phyloP scores from a whole-genome alignment of 1,140 invertebrate genomes.

The Brachionus rubens region DNA sequence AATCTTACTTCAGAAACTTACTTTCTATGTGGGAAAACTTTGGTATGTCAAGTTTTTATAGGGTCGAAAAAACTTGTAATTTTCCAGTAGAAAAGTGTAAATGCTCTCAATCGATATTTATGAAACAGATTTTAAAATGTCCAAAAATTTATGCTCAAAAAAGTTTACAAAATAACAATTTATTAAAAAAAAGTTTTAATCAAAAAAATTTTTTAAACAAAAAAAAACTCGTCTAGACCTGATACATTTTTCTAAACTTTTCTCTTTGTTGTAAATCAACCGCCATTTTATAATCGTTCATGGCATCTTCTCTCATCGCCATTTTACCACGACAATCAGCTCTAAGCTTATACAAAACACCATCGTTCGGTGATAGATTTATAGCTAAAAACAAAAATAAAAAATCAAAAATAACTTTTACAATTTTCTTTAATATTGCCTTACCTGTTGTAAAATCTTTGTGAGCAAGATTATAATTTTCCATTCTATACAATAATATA shows the following conservation, averaged over 20 bases:
- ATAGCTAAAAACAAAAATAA: slow-evolving; percentile 51
- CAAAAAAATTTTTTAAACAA: no score
- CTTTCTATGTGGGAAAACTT: no score
- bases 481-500: slow-evolving; percentile 55
- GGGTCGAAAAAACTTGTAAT: no score
- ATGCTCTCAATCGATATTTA: no score
- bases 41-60: no score
- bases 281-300: slow-evolving; percentile 56
- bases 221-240: background rate
- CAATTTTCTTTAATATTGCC: background rate
- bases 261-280: slow-evolving; percentile 53
- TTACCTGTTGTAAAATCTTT: slow-evolving; percentile 57
- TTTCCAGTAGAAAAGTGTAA: no score
- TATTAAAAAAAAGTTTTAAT: background rate
- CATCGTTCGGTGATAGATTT: slow-evolving; percentile 57
- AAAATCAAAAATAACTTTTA: background rate
- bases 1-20: no score
- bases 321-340: slow-evolving; percentile 57
- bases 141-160: background rate
- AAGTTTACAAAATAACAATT: background rate
- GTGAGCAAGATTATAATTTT: slow-evolving; percentile 55
- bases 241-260: slow-evolving; percentile 4
- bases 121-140: no score
- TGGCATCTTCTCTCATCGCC: slow-evolving; percentile 53
- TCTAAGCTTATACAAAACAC: slow-evolving; percentile 54